Evolutionary conservation across 2,888 invertebrate species (phyloP), one percentile per base, ranked within the genome.

Genomic region (Dioctria rufipes): DNA sequence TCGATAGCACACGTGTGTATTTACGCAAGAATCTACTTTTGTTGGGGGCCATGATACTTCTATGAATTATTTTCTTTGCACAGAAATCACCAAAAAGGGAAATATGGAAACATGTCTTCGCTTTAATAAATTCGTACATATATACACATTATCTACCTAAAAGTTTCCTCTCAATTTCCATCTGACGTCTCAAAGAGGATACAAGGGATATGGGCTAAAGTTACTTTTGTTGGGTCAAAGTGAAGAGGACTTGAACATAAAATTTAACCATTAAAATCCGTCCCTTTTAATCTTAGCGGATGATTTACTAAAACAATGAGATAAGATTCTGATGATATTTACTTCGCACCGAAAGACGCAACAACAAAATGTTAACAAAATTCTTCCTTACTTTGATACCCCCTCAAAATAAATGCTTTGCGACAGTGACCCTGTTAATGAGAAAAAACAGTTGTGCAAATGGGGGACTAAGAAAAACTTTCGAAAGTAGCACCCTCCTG

Each of bases 271-370:
- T 80, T 61, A 78, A 82, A 82, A 80, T 80, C 42, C 66, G 66
- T 77, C 80, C 78, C 61, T 82, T 78, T 82, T 80, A 82, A 80
- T 82, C 82, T 60, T 75, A 69, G 78, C 54, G 80, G 73, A 82
- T 82, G 67, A 80, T 65, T 79, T 79, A 77, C 37, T 63, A 63
- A 77, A 63, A 77, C 46, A 63, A 77, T 77, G 63, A 77, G 63
- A 77, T 77, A 63, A 61, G 49, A 42, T n/a, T 25, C 49, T 61
- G 63, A 77, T 77, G 77, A 77, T 63, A 77, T 63, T 46, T 77
- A 43, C 77, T 49, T 40, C 4, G 54, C 39, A 63, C 6, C 25
- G n/a, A 9, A 37, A 54, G 8, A 71, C 25, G 25, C 13, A 71
- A 37, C 61, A 77, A 77, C 37, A 63, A 25, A 77, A 77, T 63